Conservation (phyloP, 30 jellyfish, hydroid and myxozoan genomes). For the Aurelia aurita region DNA sequence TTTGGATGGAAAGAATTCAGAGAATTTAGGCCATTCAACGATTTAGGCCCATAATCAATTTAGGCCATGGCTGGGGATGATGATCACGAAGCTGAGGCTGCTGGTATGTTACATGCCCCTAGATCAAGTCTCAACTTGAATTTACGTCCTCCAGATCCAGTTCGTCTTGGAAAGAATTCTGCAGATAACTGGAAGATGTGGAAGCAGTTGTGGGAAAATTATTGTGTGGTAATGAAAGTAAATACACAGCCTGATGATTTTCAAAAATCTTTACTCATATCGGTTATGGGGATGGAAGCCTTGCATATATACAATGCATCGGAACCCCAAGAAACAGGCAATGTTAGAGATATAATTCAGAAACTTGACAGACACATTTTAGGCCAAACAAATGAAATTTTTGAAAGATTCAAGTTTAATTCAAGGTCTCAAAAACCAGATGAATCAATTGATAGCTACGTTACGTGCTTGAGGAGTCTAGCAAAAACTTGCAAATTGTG, state of each 20-base stretch:
- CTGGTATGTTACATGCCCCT: slow-evolving; percentile 8
- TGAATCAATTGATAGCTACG: slow-evolving; percentile 37
- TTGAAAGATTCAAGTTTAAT: too few species aligned
- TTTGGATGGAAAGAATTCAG: not conserved
- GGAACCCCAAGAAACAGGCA: slow-evolving; percentile 16
- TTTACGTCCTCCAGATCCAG: slow-evolving; percentile 21
- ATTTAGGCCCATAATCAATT: not conserved
- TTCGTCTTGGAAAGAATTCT: slow-evolving; percentile 16
- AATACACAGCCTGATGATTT: slow-evolving; percentile 17
- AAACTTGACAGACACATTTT: slow-evolving; percentile 23
- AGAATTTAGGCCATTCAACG: not conserved
- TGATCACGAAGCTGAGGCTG: slow-evolving; percentile 9
- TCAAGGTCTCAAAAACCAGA: slow-evolving; percentile 48
- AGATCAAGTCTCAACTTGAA: not conserved
- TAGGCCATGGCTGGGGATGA: slow-evolving; percentile 1
- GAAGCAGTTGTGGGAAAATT: slow-evolving; percentile 31
- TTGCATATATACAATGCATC: slow-evolving; percentile 20
- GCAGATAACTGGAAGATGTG: slow-evolving; percentile 32
- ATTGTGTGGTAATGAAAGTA: slow-evolving; percentile 32
- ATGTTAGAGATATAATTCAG: slow-evolving; percentile 3
- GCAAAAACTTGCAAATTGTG: slow-evolving; percentile 23
- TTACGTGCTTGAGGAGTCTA: slow-evolving; percentile 30
- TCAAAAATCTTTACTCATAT: slow-evolving; percentile 21
- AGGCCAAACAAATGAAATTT: slow-evolving; percentile 24
- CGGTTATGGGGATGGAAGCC: slow-evolving; percentile 36